A percentile compares a stretch with the other conserved stretches of the same genome.
These are phyloP conservation scores for Dermolepida albohirtum DNA, from an alignment of 2,888 invertebrate species.

Conservation along the genomic window DNA sequence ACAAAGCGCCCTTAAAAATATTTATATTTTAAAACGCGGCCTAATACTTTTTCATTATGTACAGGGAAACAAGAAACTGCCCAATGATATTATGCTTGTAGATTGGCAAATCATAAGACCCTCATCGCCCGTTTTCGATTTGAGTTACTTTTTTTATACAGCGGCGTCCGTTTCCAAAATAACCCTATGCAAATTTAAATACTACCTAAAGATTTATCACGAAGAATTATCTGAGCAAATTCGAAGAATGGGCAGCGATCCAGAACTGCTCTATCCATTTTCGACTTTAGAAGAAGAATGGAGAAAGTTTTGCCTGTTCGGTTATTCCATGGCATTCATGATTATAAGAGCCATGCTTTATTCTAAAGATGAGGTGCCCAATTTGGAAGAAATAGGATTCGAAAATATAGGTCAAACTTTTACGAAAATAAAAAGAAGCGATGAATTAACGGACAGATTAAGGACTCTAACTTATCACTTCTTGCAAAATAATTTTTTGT, in stretches of 20 bases:
- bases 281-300: slow-evolving; percentile 51
- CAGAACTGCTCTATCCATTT: slow-evolving; percentile 55
- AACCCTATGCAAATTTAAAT: slow-evolving; percentile 53
- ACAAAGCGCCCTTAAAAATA: too few species aligned
- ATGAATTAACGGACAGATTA: slow-evolving; percentile 40
- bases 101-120: slow-evolving; percentile 53
- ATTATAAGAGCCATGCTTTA: slow-evolving; percentile 45
- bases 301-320: slow-evolving; percentile 49
- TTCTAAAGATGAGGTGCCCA: slow-evolving; percentile 43
- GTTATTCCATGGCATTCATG: slow-evolving; percentile 46
- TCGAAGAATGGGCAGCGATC: slow-evolving; percentile 51
- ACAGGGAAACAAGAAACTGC: slow-evolving; percentile 38
- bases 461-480: slow-evolving; percentile 44
- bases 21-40: neutral
- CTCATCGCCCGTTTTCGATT: slow-evolving; percentile 54
- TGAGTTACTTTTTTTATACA: slow-evolving; percentile 57
- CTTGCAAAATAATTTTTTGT: slow-evolving; percentile 43
- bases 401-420: slow-evolving; percentile 31
- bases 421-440: slow-evolving; percentile 25
- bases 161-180: slow-evolving; percentile 51
- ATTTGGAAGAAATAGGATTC: slow-evolving; percentile 39
- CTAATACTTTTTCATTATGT: too few species aligned
- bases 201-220: slow-evolving; percentile 56
- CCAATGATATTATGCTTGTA: slow-evolving; percentile 47
- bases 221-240: slow-evolving; percentile 52